Conservation (phyloP, 2,888 invertebrate genomes). For the Hydroisotoma schaefferi region DNA sequence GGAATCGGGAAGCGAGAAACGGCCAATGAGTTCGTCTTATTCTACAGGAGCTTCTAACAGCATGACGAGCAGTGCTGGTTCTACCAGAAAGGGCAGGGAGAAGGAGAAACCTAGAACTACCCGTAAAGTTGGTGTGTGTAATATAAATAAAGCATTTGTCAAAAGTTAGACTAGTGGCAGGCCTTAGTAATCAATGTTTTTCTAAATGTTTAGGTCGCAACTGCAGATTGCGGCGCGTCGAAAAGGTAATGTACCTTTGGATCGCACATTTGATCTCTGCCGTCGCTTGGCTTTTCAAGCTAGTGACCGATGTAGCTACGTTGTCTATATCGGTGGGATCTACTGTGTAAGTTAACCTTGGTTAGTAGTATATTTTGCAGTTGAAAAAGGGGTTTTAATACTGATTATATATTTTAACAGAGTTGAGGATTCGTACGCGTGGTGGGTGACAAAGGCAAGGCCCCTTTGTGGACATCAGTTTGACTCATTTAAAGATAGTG, state of each 20-base stretch:
- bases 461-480: slow-evolving; percentile 18
- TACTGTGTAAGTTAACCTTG: slow-evolving; percentile 37
- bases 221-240: slow-evolving; percentile 35
- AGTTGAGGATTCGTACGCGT: slow-evolving; percentile 39
- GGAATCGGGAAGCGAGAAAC: neutral
- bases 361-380: slow-evolving; percentile 5
- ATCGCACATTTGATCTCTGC: slow-evolving; percentile 44
- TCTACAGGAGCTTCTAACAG: slow-evolving; percentile 8
- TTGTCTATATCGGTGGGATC: slow-evolving; percentile 43
- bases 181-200: neutral
- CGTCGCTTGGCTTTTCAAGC: slow-evolving; percentile 45
- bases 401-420: slow-evolving; percentile 16
- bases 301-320: slow-evolving; percentile 42
- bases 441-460: slow-evolving; percentile 38
- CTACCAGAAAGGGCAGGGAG: slow-evolving; percentile 24
- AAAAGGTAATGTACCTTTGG: slow-evolving; percentile 38
- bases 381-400: too few relatives aligned
- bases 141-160: neutral
- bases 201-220: slow-evolving; percentile 34
- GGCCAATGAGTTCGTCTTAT: slow-evolving; percentile 13
- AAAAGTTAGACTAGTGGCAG: neutral
- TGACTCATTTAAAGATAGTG: neutral
- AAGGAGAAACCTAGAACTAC: slow-evolving; percentile 39
- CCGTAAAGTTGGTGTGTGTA: slow-evolving; percentile 41
- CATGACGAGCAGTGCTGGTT: neutral